Evolutionary conservation across 2,113 vertebrate species (phyloP), one percentile per base, ranked within the genome.

Genomic region (Elgaria multicarinata): DNA sequence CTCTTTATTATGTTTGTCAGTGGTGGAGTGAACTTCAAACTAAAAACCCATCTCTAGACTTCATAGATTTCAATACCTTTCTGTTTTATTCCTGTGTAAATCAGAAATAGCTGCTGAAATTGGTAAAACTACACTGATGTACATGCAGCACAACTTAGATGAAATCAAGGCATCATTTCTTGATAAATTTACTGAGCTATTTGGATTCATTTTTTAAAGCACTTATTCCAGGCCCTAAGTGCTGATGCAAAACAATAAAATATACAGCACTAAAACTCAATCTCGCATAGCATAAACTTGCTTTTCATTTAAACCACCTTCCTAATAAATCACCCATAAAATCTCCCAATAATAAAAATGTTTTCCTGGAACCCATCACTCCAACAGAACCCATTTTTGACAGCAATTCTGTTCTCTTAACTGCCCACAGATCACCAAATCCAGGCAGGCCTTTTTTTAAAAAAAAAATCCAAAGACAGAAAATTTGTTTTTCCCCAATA

Each of bases 241-340:
- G 2, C 39, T 89, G 84, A 16, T 58, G 78, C 12, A 92, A 83
- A 75, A 92, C 39, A 89, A 14, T 69, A 89, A 91, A 90, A 90
- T 69, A 82, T 3, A 76, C 1, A 89, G 3, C 31, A 6, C 4
- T 71, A n/a, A 91, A 91, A 87, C 53, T 55, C 74, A 74, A 78
- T 76, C 92, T 91, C 28, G 6, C 33, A 91, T 69, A 14, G 67
- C 24, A 82, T 9, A 91, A 80, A 80, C 90, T 87, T 72, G 87
- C 22, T 46, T 3, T 2, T 85, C 89, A 28, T 14, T 80, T 18
- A 89, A 86, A 85, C 71, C 18, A 76, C 64, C 3, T 16, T 58
- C 6, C 46, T 84, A 58, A 74, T 87, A 91, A 87, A 86, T 58
- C 90, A 24, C 2, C 75, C 2, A 67, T 18, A 85, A 87, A 83